Percentiles rank a stretch among this genome's conserved stretches.
Conservation (phyloP, 1,140 invertebrate genomes). For the Halictus rubicundus region DNA sequence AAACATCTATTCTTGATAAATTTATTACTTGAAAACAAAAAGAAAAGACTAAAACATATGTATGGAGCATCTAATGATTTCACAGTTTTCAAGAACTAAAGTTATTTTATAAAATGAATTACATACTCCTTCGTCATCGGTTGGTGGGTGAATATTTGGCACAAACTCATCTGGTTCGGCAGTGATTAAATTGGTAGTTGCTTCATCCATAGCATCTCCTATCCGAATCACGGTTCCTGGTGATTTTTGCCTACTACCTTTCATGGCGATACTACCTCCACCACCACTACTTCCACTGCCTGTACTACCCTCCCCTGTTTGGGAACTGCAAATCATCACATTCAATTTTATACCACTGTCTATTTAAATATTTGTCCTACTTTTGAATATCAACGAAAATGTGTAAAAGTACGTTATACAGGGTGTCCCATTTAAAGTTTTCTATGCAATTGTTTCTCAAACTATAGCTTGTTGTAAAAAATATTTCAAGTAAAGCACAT, state of each 20-base stretch:
- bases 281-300: conserved; percentile 66
- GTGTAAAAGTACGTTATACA: conserved; percentile 11
- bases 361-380: conserved; percentile 15
- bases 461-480: no score
- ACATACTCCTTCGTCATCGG: conserved; percentile 75
- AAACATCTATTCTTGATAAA: not conserved
- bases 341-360: conserved; percentile 30
- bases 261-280: conserved; percentile 67
- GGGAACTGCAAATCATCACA: conserved; percentile 52
- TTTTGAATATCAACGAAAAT: conserved; percentile 13
- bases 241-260: conserved; percentile 73
- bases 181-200: conserved; percentile 71
- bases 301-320: conserved; percentile 76
- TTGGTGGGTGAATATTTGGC: conserved; percentile 73
- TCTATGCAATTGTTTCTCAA: no score
- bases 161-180: conserved; percentile 74
- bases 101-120: conserved; percentile 4
- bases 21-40: conserved; percentile 2
- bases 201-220: conserved; percentile 74
- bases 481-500: no score
- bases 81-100: conserved; percentile 8
- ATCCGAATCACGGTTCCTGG: conserved; percentile 74
- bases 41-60: not conserved
- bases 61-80: no score
- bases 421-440: no score